Percentiles rank a stretch among this genome's conserved stretches.
Evolutionary conservation across 92 coral and sea anemone species (phyloP).

Genomic region (Virgularia gustaviana): DNA sequence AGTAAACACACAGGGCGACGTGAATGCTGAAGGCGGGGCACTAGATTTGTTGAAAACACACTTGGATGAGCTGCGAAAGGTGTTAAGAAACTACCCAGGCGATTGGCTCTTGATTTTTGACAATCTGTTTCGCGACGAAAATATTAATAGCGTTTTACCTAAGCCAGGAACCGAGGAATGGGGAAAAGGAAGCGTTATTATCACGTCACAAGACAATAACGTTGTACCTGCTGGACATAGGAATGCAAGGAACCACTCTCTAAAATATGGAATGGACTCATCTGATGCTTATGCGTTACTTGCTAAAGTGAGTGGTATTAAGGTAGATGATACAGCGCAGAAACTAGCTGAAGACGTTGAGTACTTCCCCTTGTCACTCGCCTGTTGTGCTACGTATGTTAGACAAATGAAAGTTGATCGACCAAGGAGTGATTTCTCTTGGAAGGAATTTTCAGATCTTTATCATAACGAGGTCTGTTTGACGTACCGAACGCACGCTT

Average conservation of each 20-base stretch:
- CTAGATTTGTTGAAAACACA: constrained; percentile 32
- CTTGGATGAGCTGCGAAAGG: constrained; percentile 46
- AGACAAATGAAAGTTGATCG: constrained; percentile 74
- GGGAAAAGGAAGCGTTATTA: constrained; percentile 75
- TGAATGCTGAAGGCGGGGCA: constrained; percentile 12
- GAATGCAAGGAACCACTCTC: constrained; percentile 51
- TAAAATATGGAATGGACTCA: constrained; percentile 67
- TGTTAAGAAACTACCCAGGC: constrained; percentile 30
- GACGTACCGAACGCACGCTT: constrained; percentile 64
- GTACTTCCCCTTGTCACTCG: constrained; percentile 75
- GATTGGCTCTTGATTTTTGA: constrained; percentile 81
- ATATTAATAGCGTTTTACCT: constrained; percentile 72
- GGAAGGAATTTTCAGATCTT: constrained; percentile 57
- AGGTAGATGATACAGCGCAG: constrained; percentile 39
- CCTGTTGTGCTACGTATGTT: constrained; percentile 86
- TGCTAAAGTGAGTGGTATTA: constrained; percentile 51
- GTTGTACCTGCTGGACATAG: constrained; percentile 61
- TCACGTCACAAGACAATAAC: constrained; percentile 75
- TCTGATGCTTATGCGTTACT: constrained; percentile 59
- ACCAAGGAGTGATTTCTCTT: constrained; percentile 70
- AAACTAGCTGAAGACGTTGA: constrained; percentile 50
- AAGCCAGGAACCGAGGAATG: constrained; percentile 63
- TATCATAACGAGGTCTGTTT: constrained; percentile 56
- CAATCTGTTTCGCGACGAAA: constrained; percentile 62
- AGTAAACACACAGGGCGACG: constrained; percentile 21